Evolutionary conservation across 2,797 vertebrate genomes (phyloP).

Genomic region (Catharus ustulatus): DNA sequence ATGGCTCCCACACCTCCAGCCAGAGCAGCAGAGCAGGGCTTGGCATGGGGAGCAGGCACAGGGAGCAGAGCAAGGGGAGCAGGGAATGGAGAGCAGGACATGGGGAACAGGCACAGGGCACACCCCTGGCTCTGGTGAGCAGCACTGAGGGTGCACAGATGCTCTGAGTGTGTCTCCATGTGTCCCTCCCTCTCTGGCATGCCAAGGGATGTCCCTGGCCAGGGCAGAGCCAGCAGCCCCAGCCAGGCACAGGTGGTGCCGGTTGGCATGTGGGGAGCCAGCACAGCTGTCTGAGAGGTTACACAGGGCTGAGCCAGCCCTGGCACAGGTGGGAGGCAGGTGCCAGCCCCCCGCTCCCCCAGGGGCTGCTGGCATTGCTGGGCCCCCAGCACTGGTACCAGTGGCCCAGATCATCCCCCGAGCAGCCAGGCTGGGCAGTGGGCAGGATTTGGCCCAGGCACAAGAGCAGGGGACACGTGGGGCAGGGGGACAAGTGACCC

Average conservation of each 20-base stretch:
- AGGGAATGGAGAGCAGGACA: neutral
- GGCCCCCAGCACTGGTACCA: neutral
- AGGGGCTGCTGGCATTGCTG: neutral
- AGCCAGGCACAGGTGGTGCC: rapidly evolving
- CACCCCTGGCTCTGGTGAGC: neutral
- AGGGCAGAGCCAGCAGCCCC: neutral
- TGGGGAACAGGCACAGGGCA: neutral
- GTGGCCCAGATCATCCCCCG: rapidly evolving
- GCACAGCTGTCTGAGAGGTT: rapidly evolving
- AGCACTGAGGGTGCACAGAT: neutral
- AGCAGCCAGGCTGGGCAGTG: neutral
- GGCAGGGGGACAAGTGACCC: neutral
- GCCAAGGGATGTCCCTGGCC: neutral
- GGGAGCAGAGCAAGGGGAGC: neutral
- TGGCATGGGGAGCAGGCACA: neutral
- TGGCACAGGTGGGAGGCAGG: neutral
- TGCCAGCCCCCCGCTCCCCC: neutral
- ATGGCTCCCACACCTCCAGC: rapidly evolving
- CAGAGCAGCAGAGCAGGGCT: neutral
- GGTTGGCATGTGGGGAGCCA: neutral
- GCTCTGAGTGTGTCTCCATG: rapidly evolving
- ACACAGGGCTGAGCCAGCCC: rapidly evolving
- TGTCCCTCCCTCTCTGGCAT: neutral
- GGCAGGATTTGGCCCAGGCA: neutral
- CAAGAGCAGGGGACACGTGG: rapidly evolving